Base-by-base conservation (phyloP, 2,888 invertebrate genomes). In the Altica lythri region DNA sequence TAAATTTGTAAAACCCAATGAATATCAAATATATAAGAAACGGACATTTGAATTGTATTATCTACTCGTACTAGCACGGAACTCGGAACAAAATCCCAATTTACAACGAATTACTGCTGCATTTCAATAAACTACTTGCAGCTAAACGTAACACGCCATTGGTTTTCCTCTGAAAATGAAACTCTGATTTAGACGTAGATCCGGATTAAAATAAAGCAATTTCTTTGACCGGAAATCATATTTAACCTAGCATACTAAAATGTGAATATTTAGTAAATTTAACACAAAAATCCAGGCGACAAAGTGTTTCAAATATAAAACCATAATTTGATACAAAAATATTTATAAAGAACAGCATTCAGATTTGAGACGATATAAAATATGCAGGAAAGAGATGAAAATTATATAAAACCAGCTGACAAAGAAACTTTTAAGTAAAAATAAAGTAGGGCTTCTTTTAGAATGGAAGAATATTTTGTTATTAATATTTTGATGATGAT, bases 81-180 rank as follows among this genome's bases (percentile, higher is more conserved):
- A 9, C 13, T 30, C 30, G 30, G n/a, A 30, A 30, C 12, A 12
- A 30, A 30, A 30, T 30, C 13, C 13, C 30, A 30, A 30, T 30
- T 30, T 30, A 13, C 5, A 30, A 4, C 10, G 13, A 30, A 30
- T 30, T 30, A 12, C 30, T 4, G 13, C 12, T 30, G 12, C 10
- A 30, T 30, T 30, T 30, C 30, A 30, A 30, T 30, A 30, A 27
- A 27, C 27, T 27, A 27, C 27, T 27, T n/a, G 9, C 22, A 22
- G 27, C 27, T 5, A 2, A 27, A 22, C 8, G 27, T 27, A 27
- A 27, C n/a, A 27, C 27, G 4, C 27, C 9, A 27, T 27, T 27
- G 27, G 27, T 9, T 27, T 10, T 27, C 27, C n/a, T 8, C 27
- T 27, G 27, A 27, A 27, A 27, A 27, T 27, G 27, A 10, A 27